Evolutionary conservation across 92 coral and sea anemone genomes (phyloP), one percentile per base, ranked within the genome.

Genomic region (Zoanthus sociatus): DNA sequence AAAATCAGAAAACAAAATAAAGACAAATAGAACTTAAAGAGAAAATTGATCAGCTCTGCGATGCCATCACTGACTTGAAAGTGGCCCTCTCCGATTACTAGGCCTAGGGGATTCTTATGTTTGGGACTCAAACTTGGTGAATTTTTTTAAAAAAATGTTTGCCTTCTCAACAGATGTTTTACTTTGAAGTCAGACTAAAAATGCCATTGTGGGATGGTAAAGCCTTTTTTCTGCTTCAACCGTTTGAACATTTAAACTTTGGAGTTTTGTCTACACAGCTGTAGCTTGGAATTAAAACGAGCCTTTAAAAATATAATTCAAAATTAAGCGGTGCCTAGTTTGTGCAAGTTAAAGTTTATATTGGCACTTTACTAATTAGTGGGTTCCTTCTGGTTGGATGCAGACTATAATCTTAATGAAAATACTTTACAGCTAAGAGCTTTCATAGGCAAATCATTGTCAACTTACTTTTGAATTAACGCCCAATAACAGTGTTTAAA

Each of bases 191-290:
- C 91, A 91, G 87, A 77, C 76, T 90, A 93, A 93, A 93, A 88
- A 88, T 84, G 83, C 79, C 86, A 79, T 93, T 94, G 94, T 94
- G 91, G 90, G 87, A 21, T 63, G 76, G 58, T 84, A 72, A 94
- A 69, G 88, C 86, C 88, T 95, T 91, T 86, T 83, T 87, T 78
- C 63, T 87, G 85, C 87, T 76, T 77, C 92, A 78, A 88, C 87
- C 26, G 26, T 93, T 94, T 88, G 77, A 84, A 84, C 92, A 90
- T 92, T 94, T 26, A 26, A 94, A 94, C 91, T 94, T 92, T 69
- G 76, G 90, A 88, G 87, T 84, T 91, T 50, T 83, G 95, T 93
- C 77, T 93, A 93, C 89, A 94, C 98, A 94, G 95, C 98, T 94
- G 98, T 79, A 84, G 81, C 61, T 64, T 51, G 68, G 83, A 89